These are phyloP conservation scores for Pseudomyrmex gracilis DNA, from an alignment of 1,140 invertebrate species.

Conservation along the genomic window DNA sequence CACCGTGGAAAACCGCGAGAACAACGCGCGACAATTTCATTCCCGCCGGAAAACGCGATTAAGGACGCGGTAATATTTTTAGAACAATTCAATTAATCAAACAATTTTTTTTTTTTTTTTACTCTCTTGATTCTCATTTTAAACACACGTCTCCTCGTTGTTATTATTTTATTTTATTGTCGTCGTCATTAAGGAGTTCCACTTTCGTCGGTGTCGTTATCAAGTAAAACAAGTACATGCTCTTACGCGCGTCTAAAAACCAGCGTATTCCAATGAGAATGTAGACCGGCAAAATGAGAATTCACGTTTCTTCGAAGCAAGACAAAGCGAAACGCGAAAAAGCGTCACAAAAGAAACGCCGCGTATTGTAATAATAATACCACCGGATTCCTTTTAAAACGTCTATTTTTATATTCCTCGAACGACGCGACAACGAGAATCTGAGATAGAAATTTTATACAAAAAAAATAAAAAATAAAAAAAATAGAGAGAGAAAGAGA, in stretches of 20 bases:
- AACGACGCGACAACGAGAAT: too few species aligned
- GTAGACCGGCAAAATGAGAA: not conserved
- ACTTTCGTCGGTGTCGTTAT: not conserved
- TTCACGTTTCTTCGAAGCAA: slow-evolving; percentile 11
- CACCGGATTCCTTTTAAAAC: not conserved
- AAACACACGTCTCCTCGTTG: not conserved
- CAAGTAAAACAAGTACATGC: not conserved
- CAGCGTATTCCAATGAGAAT: not conserved
- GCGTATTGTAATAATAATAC: not conserved
- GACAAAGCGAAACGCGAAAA: not conserved
- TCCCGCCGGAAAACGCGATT: not conserved
- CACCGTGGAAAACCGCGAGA: not conserved
- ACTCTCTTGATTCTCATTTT: too few species aligned
- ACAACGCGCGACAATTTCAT: not conserved
- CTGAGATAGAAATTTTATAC: too few species aligned
- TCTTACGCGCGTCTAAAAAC: not conserved
- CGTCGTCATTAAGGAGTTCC: not conserved
- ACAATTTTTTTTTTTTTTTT: too few species aligned
- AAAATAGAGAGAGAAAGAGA: too few species aligned
- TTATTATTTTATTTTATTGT: not conserved
- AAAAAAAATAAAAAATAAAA: too few species aligned
- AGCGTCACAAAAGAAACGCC: too few species aligned
- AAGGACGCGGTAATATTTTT: not conserved
- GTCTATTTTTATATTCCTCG: not conserved
- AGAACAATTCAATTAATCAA: too few species aligned